Percentiles rank a stretch among this genome's conserved stretches.
Conservation (phyloP, 2,888 invertebrate genomes). For the Itoplectis maculator region DNA sequence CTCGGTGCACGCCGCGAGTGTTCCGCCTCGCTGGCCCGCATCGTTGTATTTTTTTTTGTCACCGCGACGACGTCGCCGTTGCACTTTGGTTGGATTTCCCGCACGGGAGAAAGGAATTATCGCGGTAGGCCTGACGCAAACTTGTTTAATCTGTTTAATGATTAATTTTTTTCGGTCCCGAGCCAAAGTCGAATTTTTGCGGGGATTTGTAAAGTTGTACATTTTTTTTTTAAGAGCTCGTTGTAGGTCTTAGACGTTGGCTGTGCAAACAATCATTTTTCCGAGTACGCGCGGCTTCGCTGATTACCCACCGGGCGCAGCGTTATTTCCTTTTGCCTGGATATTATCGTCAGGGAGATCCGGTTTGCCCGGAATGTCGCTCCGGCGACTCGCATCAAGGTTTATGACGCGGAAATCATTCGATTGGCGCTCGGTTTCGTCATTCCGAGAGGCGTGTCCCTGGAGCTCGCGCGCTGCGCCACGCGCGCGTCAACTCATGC, state of each 20-base stretch:
- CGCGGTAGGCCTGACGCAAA: too few relatives aligned
- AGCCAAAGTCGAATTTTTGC: too few relatives aligned
- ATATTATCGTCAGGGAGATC: conserved; percentile 18
- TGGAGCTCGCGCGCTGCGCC: conserved; percentile 21
- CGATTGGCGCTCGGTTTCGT: conserved; percentile 48
- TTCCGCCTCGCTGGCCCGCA: conserved; percentile 58
- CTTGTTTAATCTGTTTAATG: too few relatives aligned
- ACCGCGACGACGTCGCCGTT: neutral
- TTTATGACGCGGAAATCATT: conserved; percentile 56
- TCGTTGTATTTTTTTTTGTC: conserved; percentile 57
- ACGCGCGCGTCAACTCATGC: conserved; percentile 52
- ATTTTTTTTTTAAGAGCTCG: too few relatives aligned
- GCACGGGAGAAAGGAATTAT: too few relatives aligned
- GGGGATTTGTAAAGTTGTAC: too few relatives aligned
- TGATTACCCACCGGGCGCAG: neutral
- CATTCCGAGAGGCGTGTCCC: conserved; percentile 63
- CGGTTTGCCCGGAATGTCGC: conserved; percentile 18
- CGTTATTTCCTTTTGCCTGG: conserved; percentile 4
- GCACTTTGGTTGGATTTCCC: neutral
- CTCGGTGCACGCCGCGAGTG: conserved; percentile 51
- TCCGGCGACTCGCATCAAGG: conserved; percentile 17
- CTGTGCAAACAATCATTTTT: neutral
- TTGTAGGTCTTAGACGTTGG: too few relatives aligned
- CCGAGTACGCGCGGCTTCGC: neutral
- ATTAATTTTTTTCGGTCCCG: too few relatives aligned